Percentiles rank a stretch among this genome's conserved stretches.
Evolutionary conservation across 2,113 vertebrate genomes (phyloP).

Genomic region (Psettodes erumei): DNA sequence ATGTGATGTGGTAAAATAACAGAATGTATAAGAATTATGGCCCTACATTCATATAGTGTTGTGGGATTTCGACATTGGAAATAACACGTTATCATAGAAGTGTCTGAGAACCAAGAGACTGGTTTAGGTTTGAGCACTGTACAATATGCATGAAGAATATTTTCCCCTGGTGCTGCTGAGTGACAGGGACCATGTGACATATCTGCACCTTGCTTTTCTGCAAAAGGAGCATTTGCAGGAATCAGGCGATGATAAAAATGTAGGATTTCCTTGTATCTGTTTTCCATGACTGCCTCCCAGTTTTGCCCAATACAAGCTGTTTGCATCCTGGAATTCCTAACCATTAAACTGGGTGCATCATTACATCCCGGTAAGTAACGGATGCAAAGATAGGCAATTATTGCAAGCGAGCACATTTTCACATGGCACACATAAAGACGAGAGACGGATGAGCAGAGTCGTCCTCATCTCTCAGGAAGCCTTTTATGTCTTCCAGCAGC

Average conservation of each 20-base stretch:
- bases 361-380: background rate
- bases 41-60: no score
- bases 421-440: constrained; percentile 7
- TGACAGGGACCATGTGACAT: background rate
- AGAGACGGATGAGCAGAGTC: background rate
- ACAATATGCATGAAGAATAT: background rate
- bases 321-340: background rate
- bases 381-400: background rate
- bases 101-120: background rate
- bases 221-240: background rate
- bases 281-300: background rate
- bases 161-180: background rate
- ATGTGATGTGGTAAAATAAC: no score
- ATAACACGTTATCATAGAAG: background rate
- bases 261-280: no score
- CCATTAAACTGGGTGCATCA: background rate
- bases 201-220: background rate
- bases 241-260: background rate
- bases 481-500: constrained; percentile 56
- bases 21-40: no score
- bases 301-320: background rate
- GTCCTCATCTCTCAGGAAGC: constrained; percentile 39
- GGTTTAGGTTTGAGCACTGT: background rate
- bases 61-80: no score
- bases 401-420: constrained; percentile 11